Percentiles rank a stretch among this genome's conserved stretches.
Evolutionary conservation across 2,888 invertebrate genomes (phyloP).

Genomic region (Tinea trinotella): DNA sequence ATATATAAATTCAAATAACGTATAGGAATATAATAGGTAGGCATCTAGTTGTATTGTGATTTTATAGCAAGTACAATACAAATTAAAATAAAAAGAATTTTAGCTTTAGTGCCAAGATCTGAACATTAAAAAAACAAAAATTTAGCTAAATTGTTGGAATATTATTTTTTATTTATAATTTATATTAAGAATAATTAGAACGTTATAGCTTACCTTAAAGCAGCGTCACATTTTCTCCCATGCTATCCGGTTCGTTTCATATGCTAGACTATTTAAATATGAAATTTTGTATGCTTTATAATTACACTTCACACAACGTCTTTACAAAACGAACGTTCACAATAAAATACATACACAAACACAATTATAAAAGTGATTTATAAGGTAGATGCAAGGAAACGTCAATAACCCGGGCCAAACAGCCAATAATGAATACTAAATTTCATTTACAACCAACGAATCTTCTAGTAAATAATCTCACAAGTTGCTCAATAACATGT

Average conservation of each 20-base stretch:
- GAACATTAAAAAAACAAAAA: no score
- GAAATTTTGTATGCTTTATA: conserved; percentile 24
- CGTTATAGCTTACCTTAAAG: conserved; percentile 59
- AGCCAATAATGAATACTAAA: not conserved
- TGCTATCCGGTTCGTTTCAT: conserved; percentile 64
- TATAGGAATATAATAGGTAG: no score
- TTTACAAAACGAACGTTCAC: conserved; percentile 14
- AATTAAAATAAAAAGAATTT: no score
- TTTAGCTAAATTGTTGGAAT: no score
- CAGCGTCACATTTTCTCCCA: conserved; percentile 60
- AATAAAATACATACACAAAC: conserved; percentile 46
- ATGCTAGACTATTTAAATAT: not conserved
- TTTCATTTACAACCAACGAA: not conserved
- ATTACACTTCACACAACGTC: conserved; percentile 31
- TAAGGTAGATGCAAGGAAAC: conserved; percentile 41
- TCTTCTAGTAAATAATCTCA: not conserved
- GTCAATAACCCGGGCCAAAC: conserved; percentile 56
- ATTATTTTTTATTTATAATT: no score
- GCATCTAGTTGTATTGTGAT: no score
- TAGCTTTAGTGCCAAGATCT: no score
- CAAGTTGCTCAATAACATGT: not conserved
- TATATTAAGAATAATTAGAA: no score
- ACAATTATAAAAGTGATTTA: conserved; percentile 45
- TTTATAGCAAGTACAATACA: no score
- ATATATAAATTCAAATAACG: no score